Percentiles rank a stretch among this genome's conserved stretches.
phyloP scores from a whole-genome alignment of 2,797 vertebrate species.

The Arrhamphus sclerolepis region DNA sequence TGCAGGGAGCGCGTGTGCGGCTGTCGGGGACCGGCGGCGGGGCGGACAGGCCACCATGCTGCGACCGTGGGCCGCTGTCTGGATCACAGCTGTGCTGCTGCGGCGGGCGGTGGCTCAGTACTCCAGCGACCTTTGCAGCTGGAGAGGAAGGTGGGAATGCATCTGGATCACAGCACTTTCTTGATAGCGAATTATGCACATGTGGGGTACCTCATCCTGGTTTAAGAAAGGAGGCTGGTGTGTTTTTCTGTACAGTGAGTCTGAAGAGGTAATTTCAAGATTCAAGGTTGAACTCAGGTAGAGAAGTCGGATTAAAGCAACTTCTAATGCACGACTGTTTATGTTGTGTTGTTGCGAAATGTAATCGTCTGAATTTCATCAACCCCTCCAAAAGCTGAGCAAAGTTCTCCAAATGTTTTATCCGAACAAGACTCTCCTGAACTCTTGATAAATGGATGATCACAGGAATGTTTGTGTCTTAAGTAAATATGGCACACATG shows the following conservation, averaged over 20 bases:
- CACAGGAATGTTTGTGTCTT: slow-evolving; percentile 43
- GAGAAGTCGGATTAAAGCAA: neutral
- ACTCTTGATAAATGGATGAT: neutral
- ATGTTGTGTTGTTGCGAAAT: neutral
- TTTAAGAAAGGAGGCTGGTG: too few relatives aligned
- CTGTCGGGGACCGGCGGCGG: slow-evolving; percentile 26
- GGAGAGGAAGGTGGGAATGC: slow-evolving; percentile 89
- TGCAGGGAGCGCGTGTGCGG: slow-evolving; percentile 13
- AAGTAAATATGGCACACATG: slow-evolving; percentile 53
- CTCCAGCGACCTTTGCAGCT: slow-evolving; percentile 93
- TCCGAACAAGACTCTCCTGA: neutral
- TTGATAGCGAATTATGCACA: too few relatives aligned
- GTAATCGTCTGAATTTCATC: slow-evolving; percentile 1
- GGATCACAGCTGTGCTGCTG: slow-evolving; percentile 75
- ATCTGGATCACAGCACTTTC: neutral
- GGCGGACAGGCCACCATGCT: slow-evolving; percentile 58
- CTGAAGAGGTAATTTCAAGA: too few relatives aligned
- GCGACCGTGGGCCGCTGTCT: slow-evolving; percentile 58
- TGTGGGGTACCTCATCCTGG: too few relatives aligned
- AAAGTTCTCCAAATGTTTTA: neutral
- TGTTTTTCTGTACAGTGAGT: too few relatives aligned
- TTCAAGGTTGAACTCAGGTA: neutral
- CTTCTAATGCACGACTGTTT: too few relatives aligned
- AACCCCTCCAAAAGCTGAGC: neutral
- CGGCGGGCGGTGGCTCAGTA: slow-evolving; percentile 83